Percentiles rank a stretch among this genome's conserved stretches.
Conservation (phyloP, 2,797 vertebrate genomes). For the Bradypus variegatus region DNA sequence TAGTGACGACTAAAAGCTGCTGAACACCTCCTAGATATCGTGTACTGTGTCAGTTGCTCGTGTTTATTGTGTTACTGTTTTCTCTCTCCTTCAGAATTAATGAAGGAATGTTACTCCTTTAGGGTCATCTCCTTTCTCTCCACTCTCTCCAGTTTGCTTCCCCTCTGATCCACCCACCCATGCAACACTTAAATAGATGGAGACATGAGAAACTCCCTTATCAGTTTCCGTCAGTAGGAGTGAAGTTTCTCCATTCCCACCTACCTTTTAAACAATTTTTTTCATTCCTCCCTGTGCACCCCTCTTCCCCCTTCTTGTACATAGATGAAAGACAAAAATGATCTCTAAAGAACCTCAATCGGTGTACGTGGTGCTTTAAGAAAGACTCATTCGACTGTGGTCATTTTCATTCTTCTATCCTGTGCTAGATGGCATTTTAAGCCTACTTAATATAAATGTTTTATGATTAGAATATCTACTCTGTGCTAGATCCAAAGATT, state of each 20-base stretch:
- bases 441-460: not conserved
- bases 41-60: not conserved
- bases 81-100: not conserved
- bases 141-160: not conserved
- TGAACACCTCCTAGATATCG: not conserved
- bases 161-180: not conserved
- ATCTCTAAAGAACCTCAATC: not conserved
- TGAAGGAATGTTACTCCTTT: not conserved
- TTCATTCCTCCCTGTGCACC: not conserved
- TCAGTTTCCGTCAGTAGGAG: not conserved
- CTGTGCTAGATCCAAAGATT: not conserved
- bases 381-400: not conserved
- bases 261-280: not conserved
- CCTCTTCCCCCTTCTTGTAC: not conserved
- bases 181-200: not conserved
- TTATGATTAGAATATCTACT: not conserved
- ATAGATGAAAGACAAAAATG: constrained; percentile 29
- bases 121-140: not conserved
- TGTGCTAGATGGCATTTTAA: not conserved
- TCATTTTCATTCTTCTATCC: not conserved
- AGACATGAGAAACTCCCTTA: not conserved
- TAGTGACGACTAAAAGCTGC: not conserved
- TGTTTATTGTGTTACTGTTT: not conserved
- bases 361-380: not conserved
- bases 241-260: not conserved